Percentiles rank a stretch among this genome's conserved stretches.
These are phyloP conservation scores for Anoplopoma fimbria DNA, from an alignment of 2,113 vertebrate genomes.

Conservation along the genomic window DNA sequence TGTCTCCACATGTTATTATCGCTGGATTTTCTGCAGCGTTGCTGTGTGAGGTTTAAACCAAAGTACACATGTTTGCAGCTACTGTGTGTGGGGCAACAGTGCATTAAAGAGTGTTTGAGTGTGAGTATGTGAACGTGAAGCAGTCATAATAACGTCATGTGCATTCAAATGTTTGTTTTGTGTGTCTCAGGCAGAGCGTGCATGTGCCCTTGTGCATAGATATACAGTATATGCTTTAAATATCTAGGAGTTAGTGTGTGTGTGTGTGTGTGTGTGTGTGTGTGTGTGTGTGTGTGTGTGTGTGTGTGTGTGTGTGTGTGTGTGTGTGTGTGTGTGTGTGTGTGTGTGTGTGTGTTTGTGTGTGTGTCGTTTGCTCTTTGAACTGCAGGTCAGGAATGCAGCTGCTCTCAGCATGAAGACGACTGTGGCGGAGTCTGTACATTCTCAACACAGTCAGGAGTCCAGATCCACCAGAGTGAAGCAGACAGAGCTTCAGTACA, in stretches of 20 bases:
- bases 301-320: constrained; percentile 48
- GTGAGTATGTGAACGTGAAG: not conserved
- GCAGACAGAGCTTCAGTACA: constrained; percentile 11
- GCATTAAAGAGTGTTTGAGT: constrained; percentile 4
- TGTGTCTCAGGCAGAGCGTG: not conserved
- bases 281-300: constrained; percentile 38
- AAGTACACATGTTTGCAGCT: constrained; percentile 9
- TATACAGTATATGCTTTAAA: constrained; percentile 28
- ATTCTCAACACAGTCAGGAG: constrained; percentile 69
- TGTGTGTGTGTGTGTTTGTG: constrained; percentile 44
- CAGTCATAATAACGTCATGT: constrained; percentile 11
- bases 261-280: constrained; percentile 5
- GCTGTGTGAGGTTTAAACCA: constrained; percentile 19
- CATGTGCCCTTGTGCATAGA: constrained; percentile 5
- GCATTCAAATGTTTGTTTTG: not conserved
- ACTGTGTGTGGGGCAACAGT: not conserved
- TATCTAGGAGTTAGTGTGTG: constrained; percentile 22
- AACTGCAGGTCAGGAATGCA: constrained; percentile 83
- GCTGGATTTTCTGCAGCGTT: constrained; percentile 27
- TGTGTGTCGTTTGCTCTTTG: constrained; percentile 76
- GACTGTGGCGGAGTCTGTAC: constrained; percentile 62
- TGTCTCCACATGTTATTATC: constrained; percentile 29
- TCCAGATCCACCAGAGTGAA: constrained; percentile 19
- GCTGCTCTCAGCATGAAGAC: constrained; percentile 78
- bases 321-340: constrained; percentile 29